Percentiles rank a stretch among this genome's conserved stretches.
Evolutionary conservation across 1,140 invertebrate species (phyloP).

Genomic region (Hypothenemus hampei): DNA sequence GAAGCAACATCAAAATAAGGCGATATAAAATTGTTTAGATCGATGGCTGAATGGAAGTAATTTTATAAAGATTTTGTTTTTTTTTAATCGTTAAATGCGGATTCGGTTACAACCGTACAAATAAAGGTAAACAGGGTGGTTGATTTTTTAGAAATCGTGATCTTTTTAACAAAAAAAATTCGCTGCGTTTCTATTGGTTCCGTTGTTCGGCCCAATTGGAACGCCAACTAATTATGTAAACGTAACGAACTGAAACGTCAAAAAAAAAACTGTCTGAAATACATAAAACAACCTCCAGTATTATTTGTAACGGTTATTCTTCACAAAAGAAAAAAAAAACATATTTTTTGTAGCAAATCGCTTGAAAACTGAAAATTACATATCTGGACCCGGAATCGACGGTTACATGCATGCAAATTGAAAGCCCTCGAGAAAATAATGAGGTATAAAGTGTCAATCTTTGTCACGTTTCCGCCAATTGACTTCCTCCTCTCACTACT

Average conservation of each 20-base stretch:
- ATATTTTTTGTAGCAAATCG: slow-evolving; percentile 4
- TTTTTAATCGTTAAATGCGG: background rate
- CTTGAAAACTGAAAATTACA: slow-evolving; percentile 18
- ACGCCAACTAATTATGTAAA: slow-evolving; percentile 4
- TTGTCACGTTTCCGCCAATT: slow-evolving; percentile 28
- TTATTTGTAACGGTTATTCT: slow-evolving; percentile 9
- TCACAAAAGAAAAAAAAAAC: no score
- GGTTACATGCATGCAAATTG: slow-evolving; percentile 18
- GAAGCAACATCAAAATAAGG: slow-evolving; percentile 8
- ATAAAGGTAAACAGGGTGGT: background rate
- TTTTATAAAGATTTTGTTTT: slow-evolving; percentile 1
- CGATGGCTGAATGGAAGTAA: background rate
- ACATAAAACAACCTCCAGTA: background rate
- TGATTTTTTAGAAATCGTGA: background rate
- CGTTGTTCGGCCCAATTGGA: background rate
- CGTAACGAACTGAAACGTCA: background rate
- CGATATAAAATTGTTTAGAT: slow-evolving; percentile 3
- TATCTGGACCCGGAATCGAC: slow-evolving; percentile 12
- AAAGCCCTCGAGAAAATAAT: slow-evolving; percentile 16
- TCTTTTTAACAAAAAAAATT: background rate
- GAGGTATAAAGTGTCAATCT: slow-evolving; percentile 24
- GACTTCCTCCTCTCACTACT: slow-evolving; percentile 20
- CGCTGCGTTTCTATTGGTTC: background rate
- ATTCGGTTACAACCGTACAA: background rate
- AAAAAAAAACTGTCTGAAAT: background rate